Percentiles rank a stretch among this genome's conserved stretches.
Evolutionary conservation across 2,113 vertebrate species (phyloP).

Genomic region (Plestiodon gilberti): DNA sequence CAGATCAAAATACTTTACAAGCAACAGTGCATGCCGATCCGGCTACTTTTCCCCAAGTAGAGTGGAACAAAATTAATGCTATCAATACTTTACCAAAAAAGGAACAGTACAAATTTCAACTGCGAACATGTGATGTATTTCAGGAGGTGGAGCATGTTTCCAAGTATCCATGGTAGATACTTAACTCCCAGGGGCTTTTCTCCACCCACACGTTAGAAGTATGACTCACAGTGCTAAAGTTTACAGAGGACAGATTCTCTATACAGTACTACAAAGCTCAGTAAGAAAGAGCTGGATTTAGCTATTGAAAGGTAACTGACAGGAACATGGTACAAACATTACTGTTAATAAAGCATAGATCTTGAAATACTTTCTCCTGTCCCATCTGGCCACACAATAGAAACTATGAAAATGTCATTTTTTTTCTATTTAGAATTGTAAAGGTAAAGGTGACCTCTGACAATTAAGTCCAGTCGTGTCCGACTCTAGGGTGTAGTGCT

Average conservation of each 20-base stretch:
- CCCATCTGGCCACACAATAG: not conserved
- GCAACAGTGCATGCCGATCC: fast-evolving
- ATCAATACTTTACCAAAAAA: constrained; percentile 55
- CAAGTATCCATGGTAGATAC: constrained; percentile 49
- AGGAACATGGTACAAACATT: not conserved
- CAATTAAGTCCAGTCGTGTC: too few relatives aligned
- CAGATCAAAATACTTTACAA: not conserved
- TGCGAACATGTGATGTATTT: constrained; percentile 54
- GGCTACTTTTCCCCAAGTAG: not conserved
- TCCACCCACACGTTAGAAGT: constrained; percentile 52
- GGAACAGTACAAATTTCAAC: constrained; percentile 59
- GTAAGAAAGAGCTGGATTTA: not conserved
- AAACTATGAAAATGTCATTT: not conserved
- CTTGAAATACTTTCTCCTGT: not conserved
- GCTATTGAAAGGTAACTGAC: not conserved
- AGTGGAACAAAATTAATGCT: constrained; percentile 19
- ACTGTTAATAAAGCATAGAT: not conserved
- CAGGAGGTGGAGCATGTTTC: constrained; percentile 53
- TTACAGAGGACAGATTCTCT: not conserved
- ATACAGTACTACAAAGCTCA: not conserved
- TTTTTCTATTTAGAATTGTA: not conserved
- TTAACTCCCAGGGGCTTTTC: constrained; percentile 46
- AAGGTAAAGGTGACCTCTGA: too few relatives aligned
- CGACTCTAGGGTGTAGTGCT: too few relatives aligned
- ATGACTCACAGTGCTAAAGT: constrained; percentile 57